Base-by-base conservation (phyloP, 2,113 vertebrate genomes). In the Oreochromis niloticus region DNA sequence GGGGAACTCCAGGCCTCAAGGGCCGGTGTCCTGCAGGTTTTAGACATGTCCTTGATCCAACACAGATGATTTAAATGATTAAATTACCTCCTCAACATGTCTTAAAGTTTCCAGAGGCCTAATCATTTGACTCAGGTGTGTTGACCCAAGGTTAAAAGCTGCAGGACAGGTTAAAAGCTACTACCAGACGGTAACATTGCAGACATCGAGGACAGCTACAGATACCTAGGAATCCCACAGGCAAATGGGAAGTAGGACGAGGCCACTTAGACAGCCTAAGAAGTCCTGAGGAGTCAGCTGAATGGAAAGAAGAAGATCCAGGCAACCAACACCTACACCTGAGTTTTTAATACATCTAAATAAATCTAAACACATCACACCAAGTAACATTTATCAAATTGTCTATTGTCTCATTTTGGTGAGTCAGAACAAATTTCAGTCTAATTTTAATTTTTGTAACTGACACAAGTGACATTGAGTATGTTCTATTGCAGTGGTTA, bases 401-500 rank as follows among this genome's bases (percentile, higher is more conserved):
- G 0, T 34, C 57, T 61, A 17, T 34, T 19, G 57, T 32, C 30
- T 61, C 0, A 1, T 61, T 61, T 61, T 34, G 57, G 16, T 61
- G 57, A 30, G 30, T 61, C 57, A 19, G 57, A 61, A 34, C 1
- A 61, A 61, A 61, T 61, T 2, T 34, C 1, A 4, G 1, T 34
- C 30, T 19, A 32, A 0, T 61, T 1, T 61, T 61, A 7, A 19
- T 34, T 32, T 61, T 61, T 19, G 16, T 61, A 63, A 63, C 30
- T 61, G 59, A 61, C 27, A 57, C 0, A 7, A 57, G 24, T 30
- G 4, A 30, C 56, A 30, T 59, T 59, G 3, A 32, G 7, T 59
- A 4, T 41, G 0, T 59, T 59, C 9, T 39, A 10, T 1, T 59
- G 0, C 30, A 17, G 57, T 17, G 14, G 30, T 34, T 61, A 0